Conservation (phyloP, 2,797 vertebrate genomes). For the Neomorphus geoffroyi region DNA sequence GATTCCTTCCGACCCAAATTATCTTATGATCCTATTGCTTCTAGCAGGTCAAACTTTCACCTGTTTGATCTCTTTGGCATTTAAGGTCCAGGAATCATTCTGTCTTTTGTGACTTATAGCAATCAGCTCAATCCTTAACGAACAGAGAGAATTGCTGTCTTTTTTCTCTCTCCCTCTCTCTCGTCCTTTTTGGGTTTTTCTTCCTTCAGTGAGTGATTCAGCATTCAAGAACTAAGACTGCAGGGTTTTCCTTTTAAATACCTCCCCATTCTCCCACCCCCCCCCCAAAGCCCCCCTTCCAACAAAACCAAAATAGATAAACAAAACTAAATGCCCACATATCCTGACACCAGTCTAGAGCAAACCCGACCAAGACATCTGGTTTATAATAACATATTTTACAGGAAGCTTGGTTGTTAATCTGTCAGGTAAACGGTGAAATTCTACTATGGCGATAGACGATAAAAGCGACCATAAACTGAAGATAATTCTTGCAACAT, state of each 20-base stretch:
- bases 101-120: background rate
- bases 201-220: background rate
- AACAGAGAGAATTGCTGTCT: background rate
- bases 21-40: background rate
- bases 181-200: background rate
- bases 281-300: background rate
- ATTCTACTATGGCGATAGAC: background rate
- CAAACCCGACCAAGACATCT: background rate
- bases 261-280: too few species aligned
- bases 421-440: background rate
- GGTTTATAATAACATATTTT: background rate
- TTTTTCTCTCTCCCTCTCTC: background rate
- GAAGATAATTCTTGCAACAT: background rate
- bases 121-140: background rate
- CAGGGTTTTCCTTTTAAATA: background rate
- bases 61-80: background rate
- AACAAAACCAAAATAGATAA: background rate
- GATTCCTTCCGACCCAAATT: background rate
- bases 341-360: background rate
- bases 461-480: background rate
- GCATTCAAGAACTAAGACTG: background rate
- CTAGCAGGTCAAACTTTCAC: background rate
- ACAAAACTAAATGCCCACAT: background rate
- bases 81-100: background rate
- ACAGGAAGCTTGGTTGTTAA: background rate